Conservation (phyloP, 2,888 invertebrate genomes). For the Noctua comes region DNA sequence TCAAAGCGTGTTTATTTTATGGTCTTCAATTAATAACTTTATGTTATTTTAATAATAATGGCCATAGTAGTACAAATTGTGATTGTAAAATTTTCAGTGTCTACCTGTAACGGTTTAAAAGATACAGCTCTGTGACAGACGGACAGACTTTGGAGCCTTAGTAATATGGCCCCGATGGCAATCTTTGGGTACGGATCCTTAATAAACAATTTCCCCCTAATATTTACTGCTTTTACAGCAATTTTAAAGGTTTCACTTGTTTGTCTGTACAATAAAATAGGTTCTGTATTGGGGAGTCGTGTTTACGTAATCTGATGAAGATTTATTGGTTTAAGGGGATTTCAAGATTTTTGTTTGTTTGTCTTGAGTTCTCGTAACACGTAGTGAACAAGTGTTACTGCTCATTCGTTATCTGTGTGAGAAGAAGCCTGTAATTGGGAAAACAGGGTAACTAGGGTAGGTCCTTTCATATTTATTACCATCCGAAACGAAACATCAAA, state of each 20-base stretch:
- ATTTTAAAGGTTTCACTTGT: constrained; percentile 33
- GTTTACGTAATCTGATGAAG: constrained; percentile 32
- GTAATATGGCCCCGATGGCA: not conserved
- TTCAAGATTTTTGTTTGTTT: constrained; percentile 9
- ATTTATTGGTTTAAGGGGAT: constrained; percentile 20
- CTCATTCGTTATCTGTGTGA: not conserved
- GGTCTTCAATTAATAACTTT: not conserved
- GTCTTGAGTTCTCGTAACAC: not conserved
- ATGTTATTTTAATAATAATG: not conserved
- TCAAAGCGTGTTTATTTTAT: not conserved
- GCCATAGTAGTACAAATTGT: not conserved
- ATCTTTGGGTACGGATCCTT: not conserved
- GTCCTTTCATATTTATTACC: not conserved
- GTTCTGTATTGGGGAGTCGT: not conserved
- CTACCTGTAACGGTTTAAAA: not conserved
- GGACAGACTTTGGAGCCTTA: not conserved
- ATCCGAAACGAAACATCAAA: not conserved
- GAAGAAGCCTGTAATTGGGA: not conserved
- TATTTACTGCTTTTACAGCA: constrained; percentile 15
- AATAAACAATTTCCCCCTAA: constrained; percentile 5
- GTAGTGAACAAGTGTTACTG: not conserved
- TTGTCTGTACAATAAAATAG: constrained; percentile 17
- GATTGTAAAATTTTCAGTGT: not conserved
- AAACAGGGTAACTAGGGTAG: not conserved
- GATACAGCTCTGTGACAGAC: not conserved